Evolutionary conservation across 2,113 vertebrate genomes (phyloP), one percentile per base, ranked within the genome.

Genomic region (Myrmecophaga tridactyla): DNA sequence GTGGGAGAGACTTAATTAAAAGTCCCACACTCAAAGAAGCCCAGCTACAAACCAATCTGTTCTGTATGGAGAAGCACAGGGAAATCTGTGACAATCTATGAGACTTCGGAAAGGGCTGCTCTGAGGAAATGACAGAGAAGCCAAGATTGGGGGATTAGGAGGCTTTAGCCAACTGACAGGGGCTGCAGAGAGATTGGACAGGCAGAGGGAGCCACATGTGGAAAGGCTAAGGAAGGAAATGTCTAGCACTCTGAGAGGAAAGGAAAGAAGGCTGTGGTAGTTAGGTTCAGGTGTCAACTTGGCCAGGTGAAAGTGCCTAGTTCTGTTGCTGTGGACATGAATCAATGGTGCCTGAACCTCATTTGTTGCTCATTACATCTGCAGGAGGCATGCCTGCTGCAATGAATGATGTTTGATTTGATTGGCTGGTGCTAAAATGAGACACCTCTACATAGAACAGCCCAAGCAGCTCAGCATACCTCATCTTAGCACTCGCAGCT

Each of bases 1-100:
- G 39, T 67, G 27, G 70, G 46, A 77, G 62, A 51, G 60, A n/a
- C 29, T 82, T 94, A 53, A 76, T 48, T 56, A 93, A 93, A 89
- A 62, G 29, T 27, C 36, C 36, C 12, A 60, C 13, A 5, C 20
- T n/a, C 34, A 80, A 31, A 81, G 58, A 89, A 84, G 14, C 34
- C 18, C 5, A 65, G 5, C 58, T 62, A 62, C 13, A 65, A 51
- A 89, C 27, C 81, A 48, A 0, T 21, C 41, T 72, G 12, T 58
- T 9, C 10, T 15, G 13, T n/a, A 43, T 41, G 17, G 29, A 85
- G 67, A 83, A 86, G 46, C 58, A 41, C 6, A 3, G 29, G 48
- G 53, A n/a, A 9, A 23, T 27, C 58, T 51, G 7, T 4, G 29
- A 75, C 36, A 77, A n/a, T 36, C n/a, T 12, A 0, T 77, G 56